Conservation (phyloP, 2,888 invertebrate species). For the Geotrupes spiniger region DNA sequence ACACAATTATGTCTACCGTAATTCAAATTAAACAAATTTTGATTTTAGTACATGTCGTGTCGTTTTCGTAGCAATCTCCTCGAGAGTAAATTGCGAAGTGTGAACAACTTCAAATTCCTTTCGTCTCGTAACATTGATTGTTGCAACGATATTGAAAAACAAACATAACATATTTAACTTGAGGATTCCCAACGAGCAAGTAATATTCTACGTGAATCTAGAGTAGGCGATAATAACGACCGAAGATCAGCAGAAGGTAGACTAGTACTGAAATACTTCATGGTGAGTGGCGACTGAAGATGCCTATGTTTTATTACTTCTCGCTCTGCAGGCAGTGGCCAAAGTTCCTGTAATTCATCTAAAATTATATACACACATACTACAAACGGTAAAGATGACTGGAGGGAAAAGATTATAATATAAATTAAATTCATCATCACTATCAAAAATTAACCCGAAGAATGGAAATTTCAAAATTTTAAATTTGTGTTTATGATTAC, state of each 20-base stretch:
- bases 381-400: neutral
- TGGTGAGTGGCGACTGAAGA: slow-evolving; percentile 63
- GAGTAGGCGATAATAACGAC: slow-evolving; percentile 57
- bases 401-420: neutral
- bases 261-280: slow-evolving; percentile 54
- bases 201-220: slow-evolving; percentile 52
- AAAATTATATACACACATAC: slow-evolving; percentile 17
- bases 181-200: slow-evolving; percentile 43
- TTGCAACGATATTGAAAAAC: neutral
- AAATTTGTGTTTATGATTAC: no score
- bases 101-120: no score
- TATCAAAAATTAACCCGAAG: no score
- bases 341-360: slow-evolving; percentile 53
- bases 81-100: neutral
- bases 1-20: slow-evolving; percentile 11
- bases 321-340: slow-evolving; percentile 62
- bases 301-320: slow-evolving; percentile 67
- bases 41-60: slow-evolving; percentile 9
- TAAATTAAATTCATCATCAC: no score
- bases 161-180: slow-evolving; percentile 23
- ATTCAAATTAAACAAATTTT: slow-evolving; percentile 13
- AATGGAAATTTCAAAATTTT: no score
- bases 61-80: slow-evolving; percentile 1
- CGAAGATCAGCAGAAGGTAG: slow-evolving; percentile 56
- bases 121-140: neutral